Conservation (phyloP, 2,888 invertebrate species). For the Gandaritis pyraliata region DNA sequence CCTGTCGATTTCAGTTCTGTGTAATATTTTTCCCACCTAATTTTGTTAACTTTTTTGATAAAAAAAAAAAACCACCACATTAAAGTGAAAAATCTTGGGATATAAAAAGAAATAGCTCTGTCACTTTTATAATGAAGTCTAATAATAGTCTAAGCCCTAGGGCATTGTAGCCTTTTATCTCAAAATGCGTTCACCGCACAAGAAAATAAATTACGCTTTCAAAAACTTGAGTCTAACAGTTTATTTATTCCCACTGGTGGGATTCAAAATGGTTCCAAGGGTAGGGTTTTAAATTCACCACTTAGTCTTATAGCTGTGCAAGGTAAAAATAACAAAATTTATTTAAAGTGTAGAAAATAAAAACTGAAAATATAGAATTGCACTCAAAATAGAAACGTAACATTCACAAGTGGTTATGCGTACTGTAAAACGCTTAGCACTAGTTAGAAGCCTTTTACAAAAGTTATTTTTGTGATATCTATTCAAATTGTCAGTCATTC, state of each 20-base stretch:
- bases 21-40: too few species aligned
- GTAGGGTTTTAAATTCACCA: neutral
- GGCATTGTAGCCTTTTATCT: neutral
- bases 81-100: too few species aligned
- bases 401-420: neutral
- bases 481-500: too few species aligned
- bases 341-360: conserved; percentile 4
- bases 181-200: neutral
- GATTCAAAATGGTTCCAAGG: neutral
- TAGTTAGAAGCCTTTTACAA: neutral
- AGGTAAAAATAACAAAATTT: neutral
- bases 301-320: neutral
- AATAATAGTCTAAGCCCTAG: neutral
- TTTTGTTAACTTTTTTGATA: too few species aligned
- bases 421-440: neutral
- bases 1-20: too few species aligned
- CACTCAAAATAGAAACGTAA: conserved; percentile 2
- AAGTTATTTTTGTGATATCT: too few species aligned
- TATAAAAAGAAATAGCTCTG: neutral
- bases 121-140: neutral
- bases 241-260: neutral
- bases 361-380: conserved; percentile 2
- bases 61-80: too few species aligned
- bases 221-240: neutral
- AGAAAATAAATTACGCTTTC: neutral